Conservation (phyloP, 2,113 vertebrate genomes). For the Proterorhinus semilunaris region DNA sequence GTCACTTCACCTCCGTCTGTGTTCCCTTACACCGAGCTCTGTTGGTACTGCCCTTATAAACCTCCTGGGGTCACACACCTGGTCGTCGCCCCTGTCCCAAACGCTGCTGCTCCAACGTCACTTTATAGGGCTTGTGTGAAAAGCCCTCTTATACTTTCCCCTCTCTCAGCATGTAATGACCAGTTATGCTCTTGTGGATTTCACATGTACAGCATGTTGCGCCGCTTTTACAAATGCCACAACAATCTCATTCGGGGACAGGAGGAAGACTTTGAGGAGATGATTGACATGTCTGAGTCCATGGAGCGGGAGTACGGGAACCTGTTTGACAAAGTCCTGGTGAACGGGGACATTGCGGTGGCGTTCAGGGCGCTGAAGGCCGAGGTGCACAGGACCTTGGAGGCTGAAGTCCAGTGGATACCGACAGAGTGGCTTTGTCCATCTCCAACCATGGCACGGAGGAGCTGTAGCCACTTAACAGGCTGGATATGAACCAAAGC, state of each 20-base stretch:
- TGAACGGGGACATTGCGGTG: constrained; percentile 85
- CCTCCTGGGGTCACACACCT: constrained; percentile 47
- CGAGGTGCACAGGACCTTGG: constrained; percentile 79
- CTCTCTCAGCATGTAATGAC: constrained; percentile 33
- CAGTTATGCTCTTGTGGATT: constrained; percentile 17
- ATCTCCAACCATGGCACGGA: constrained; percentile 26
- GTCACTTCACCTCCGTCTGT: constrained; percentile 42
- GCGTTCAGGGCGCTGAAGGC: constrained; percentile 85
- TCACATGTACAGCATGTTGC: constrained; percentile 16
- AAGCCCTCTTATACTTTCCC: constrained; percentile 26
- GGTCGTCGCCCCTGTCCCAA: constrained; percentile 11
- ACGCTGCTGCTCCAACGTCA: neutral
- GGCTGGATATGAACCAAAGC: constrained; percentile 46
- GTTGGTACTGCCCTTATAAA: constrained; percentile 42
- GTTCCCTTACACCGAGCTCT: constrained; percentile 34
- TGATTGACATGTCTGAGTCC: constrained; percentile 83
- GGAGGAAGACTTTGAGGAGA: constrained; percentile 93
- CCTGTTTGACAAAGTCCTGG: constrained; percentile 86
- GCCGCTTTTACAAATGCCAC: constrained; percentile 17
- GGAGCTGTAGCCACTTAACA: constrained; percentile 39
- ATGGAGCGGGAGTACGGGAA: constrained; percentile 86
- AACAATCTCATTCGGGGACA: constrained; percentile 55
- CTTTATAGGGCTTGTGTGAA: constrained; percentile 28
- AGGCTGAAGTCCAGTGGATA: constrained; percentile 82
- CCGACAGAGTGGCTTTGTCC: constrained; percentile 85